Evolutionary conservation across 2,113 vertebrate genomes (phyloP), one percentile per base, ranked within the genome.

Genomic region (Xyrauchen texanus): DNA sequence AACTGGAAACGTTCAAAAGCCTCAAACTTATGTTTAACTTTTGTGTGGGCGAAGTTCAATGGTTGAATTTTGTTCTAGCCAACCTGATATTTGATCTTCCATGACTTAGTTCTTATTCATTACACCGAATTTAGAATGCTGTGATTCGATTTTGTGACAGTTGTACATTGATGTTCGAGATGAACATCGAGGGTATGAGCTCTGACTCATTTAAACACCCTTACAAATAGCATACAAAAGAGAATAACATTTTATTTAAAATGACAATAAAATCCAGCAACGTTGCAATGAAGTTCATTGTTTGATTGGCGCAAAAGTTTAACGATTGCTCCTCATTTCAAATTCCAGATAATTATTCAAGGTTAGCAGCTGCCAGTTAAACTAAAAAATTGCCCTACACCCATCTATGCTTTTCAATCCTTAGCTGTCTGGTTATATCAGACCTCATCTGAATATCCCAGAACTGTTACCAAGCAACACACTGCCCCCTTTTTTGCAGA

Each of bases 371-470:
- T 76, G 73, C 47, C 47, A 61, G 73, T 76, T 76, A 76, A 76
- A 76, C 53, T 21, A 76, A 76, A 53, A 76, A 76, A 76, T 65
- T 65, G 46, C 73, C 65, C 21, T 34, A 34, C 21, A 34, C 21
- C 60, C 21, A 1, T 34, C 21, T 34, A 34, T 34, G 21, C 21
- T 34, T 34, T 76, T 76, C 73, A 64, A 76, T 76, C 21, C 73
- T 76, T 49, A 44, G 73, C 47, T 34, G 47, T 8, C 73, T 76
- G 73, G 21, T 62, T 49, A 76, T 65, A 64, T 65, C 73, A 65
- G 73, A 65, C 73, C 73, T 76, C 73, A 65, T 76, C 61, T 76
- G 73, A 76, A 76, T 76, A 76, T 76, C 73, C 60, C 53, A 49
- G 61, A 65, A 65, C 49, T 34, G 73, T 76, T 55, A 76, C 73